A percentile compares a stretch with the other conserved stretches of the same genome.
Conservation (phyloP, 2,113 vertebrate species). For the Macquaria australasica region DNA sequence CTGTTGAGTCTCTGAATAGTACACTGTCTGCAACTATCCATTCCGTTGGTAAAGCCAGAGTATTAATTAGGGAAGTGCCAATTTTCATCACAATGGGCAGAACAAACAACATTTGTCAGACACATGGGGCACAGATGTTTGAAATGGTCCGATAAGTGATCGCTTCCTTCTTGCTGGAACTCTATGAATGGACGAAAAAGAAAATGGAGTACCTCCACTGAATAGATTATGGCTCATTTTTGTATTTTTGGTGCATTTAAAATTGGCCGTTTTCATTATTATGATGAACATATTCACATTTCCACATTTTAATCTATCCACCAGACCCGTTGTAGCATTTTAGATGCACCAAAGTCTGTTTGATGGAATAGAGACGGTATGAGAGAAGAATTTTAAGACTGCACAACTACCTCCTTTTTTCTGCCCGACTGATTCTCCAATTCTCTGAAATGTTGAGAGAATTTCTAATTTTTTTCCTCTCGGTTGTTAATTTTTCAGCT, state of each 20-base stretch:
- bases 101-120: slow-evolving; percentile 43
- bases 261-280: slow-evolving; percentile 17
- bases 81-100: slow-evolving; percentile 35
- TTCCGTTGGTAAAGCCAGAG: slow-evolving; percentile 17
- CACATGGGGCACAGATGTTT: slow-evolving; percentile 32
- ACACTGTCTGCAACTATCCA: slow-evolving; percentile 2
- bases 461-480: neutral
- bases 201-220: neutral
- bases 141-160: slow-evolving; percentile 19
- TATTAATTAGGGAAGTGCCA: slow-evolving; percentile 40
- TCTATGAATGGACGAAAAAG: slow-evolving; percentile 2
- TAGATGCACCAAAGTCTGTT: slow-evolving; percentile 23
- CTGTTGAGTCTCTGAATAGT: slow-evolving; percentile 11
- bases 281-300: slow-evolving; percentile 24
- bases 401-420: slow-evolving; percentile 11
- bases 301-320: slow-evolving; percentile 7
- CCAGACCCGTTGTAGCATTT: slow-evolving; percentile 2
- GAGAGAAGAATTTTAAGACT: slow-evolving; percentile 37
- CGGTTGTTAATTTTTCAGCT: slow-evolving; percentile 2
- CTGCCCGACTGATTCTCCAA: slow-evolving; percentile 13
- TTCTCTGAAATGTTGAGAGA: slow-evolving; percentile 31
- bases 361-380: slow-evolving; percentile 27
- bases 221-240: slow-evolving; percentile 2
- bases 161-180: slow-evolving; percentile 14
- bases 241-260: neutral